Evolutionary conservation across 2,797 vertebrate species (phyloP).

Genomic region (Cheirogaleus major): DNA sequence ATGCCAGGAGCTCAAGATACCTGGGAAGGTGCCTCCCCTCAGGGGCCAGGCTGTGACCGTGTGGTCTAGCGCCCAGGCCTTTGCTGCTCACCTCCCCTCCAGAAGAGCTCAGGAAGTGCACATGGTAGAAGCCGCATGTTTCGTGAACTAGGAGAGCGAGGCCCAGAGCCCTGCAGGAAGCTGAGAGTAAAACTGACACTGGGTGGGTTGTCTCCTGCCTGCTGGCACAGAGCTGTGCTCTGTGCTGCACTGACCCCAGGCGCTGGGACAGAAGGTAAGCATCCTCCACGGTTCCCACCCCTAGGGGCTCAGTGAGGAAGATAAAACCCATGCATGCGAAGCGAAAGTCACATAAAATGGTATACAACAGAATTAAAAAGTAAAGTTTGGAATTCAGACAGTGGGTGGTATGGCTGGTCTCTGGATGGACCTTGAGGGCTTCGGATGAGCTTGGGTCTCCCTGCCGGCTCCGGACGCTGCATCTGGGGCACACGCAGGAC

Average conservation of each 20-base stretch:
- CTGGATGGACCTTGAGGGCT: not conserved
- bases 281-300: not conserved
- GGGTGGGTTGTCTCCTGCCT: not conserved
- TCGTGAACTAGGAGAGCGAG: not conserved
- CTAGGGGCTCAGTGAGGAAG: not conserved
- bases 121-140: not conserved
- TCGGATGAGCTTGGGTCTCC: not conserved
- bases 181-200: not conserved
- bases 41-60: rapidly evolving
- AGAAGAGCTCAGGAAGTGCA: not conserved
- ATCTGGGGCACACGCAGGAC: not conserved
- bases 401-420: not conserved
- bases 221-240: not conserved
- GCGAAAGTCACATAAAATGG: not conserved
- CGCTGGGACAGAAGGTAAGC: no score
- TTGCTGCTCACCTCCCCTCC: not conserved
- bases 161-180: not conserved
- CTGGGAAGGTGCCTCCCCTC: no score
- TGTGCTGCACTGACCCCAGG: no score
- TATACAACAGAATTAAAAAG: not conserved
- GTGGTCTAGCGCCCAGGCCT: not conserved
- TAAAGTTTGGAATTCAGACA: not conserved
- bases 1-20: no score
- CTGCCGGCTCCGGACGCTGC: not conserved
- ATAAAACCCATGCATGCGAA: not conserved